These are phyloP conservation scores for Magallana nippona DNA, from an alignment of 2,888 invertebrate species.

Conservation along the genomic window DNA sequence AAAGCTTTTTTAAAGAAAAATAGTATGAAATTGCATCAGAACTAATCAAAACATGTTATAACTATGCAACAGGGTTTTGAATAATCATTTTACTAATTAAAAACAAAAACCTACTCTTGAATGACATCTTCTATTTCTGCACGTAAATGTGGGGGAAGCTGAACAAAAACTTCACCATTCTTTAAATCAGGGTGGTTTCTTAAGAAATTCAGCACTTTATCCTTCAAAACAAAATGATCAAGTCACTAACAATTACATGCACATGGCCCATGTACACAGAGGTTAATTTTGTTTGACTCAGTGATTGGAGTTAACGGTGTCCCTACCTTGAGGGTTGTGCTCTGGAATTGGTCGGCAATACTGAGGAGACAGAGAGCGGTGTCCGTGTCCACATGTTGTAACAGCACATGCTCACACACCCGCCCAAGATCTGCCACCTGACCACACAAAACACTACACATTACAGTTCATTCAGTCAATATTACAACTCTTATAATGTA, in stretches of 20 bases:
- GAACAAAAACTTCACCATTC: conserved; percentile 83
- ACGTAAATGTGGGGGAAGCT: conserved; percentile 83
- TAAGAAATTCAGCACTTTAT: conserved; percentile 82
- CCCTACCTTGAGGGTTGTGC: conserved; percentile 82
- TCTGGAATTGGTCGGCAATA: conserved; percentile 86
- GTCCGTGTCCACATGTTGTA: conserved; percentile 84
- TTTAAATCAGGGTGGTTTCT: conserved; percentile 82
- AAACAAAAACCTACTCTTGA: conserved; percentile 69
- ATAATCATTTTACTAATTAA: conserved; percentile 72
- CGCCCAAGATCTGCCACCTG: conserved; percentile 84
- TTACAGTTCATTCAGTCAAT: too few relatives aligned
- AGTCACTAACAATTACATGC: too few relatives aligned
- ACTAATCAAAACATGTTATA: too few relatives aligned
- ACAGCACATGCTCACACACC: conserved; percentile 84
- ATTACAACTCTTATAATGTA: too few relatives aligned
- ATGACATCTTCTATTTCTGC: conserved; percentile 83
- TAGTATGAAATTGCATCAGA: too few relatives aligned
- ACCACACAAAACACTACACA: background rate
- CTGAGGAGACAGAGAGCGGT: conserved; percentile 85
- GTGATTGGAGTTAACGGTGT: background rate
- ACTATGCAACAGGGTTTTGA: background rate
- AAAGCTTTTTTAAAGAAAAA: too few relatives aligned
- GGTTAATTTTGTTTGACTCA: conserved; percentile 46
- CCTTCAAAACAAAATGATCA: conserved; percentile 78
- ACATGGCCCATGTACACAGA: too few relatives aligned